Conservation (phyloP, 2,888 invertebrate genomes). For the Odontomyia ornata region DNA sequence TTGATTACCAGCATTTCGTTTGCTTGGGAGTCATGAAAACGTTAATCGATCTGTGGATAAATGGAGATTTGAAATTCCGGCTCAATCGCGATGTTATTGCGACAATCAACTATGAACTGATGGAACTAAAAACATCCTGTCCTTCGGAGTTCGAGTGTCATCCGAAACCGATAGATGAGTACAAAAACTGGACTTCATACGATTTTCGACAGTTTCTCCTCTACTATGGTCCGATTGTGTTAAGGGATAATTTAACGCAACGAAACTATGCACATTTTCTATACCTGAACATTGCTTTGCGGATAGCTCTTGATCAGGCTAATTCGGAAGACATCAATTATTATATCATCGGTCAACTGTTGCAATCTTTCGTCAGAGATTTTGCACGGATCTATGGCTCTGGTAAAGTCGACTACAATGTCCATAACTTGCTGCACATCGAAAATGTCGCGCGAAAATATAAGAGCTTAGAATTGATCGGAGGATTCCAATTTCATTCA, state of each 20-base stretch:
- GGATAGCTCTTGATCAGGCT: conserved; percentile 44
- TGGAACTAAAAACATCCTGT: conserved; percentile 22
- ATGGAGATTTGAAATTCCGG: conserved; percentile 47
- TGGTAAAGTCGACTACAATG: conserved; percentile 48
- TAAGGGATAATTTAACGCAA: conserved; percentile 42
- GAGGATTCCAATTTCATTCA: neutral
- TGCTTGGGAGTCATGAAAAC: conserved; percentile 49
- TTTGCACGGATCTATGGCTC: conserved; percentile 47
- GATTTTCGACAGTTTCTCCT: conserved; percentile 48
- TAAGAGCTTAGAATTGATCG: neutral
- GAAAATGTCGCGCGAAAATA: conserved; percentile 39
- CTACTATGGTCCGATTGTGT: conserved; percentile 48
- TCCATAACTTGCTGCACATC: conserved; percentile 49
- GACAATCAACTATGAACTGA: conserved; percentile 45
- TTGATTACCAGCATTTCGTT: conserved; percentile 49
- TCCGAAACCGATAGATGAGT: conserved; percentile 40
- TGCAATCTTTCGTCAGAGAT: conserved; percentile 47
- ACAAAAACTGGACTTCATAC: conserved; percentile 40
- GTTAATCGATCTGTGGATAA: conserved; percentile 46
- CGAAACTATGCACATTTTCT: conserved; percentile 47
- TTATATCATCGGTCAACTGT: conserved; percentile 32
- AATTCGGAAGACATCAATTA: neutral
- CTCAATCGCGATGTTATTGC: conserved; percentile 45
- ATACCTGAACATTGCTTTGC: conserved; percentile 47
- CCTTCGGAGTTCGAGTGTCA: conserved; percentile 45